These are phyloP conservation scores for Linnaemya vulpina DNA, from an alignment of 2,888 invertebrate species.

Conservation along the genomic window DNA sequence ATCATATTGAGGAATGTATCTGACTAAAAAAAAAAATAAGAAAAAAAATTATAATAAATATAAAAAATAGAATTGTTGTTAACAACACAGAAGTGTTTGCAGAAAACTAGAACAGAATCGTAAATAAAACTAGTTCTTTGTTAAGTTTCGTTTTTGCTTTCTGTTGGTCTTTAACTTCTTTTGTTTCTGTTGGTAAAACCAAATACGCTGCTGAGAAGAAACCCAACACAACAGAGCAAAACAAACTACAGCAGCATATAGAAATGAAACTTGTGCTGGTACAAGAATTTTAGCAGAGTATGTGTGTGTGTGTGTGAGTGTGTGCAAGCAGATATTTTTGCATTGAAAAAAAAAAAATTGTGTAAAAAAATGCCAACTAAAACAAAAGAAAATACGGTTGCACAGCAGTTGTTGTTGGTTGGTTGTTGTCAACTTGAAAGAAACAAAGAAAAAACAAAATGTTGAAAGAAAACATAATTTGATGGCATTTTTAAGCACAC, in stretches of 20 bases:
- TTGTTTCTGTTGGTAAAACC: conserved; percentile 20
- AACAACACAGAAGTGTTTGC: conserved; percentile 27
- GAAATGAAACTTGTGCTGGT: no score
- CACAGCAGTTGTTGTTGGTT: conserved; percentile 49
- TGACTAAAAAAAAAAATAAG: no score
- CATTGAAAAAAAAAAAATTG: no score
- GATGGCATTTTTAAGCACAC: conserved; percentile 30
- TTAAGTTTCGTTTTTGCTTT: conserved; percentile 41
- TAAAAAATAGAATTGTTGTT: neutral
- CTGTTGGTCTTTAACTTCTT: conserved; percentile 47
- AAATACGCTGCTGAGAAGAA: conserved; percentile 57
- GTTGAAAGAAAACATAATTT: conserved; percentile 10
- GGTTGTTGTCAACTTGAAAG: conserved; percentile 43
- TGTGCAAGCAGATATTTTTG: conserved; percentile 31
- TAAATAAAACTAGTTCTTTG: conserved; percentile 65
- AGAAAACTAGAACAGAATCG: conserved; percentile 59
- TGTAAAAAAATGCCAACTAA: neutral
- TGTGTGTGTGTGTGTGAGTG: neutral
- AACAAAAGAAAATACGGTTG: conserved; percentile 48
- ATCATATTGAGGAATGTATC: neutral
- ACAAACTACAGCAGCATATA: conserved; percentile 12
- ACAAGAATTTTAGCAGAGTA: neutral
- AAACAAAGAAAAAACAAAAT: neutral
- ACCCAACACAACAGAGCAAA: conserved; percentile 11
- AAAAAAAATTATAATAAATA: no score